These are phyloP conservation scores for Pseudomugil gertrudae DNA, from an alignment of 2,797 vertebrate species.

Conservation along the genomic window DNA sequence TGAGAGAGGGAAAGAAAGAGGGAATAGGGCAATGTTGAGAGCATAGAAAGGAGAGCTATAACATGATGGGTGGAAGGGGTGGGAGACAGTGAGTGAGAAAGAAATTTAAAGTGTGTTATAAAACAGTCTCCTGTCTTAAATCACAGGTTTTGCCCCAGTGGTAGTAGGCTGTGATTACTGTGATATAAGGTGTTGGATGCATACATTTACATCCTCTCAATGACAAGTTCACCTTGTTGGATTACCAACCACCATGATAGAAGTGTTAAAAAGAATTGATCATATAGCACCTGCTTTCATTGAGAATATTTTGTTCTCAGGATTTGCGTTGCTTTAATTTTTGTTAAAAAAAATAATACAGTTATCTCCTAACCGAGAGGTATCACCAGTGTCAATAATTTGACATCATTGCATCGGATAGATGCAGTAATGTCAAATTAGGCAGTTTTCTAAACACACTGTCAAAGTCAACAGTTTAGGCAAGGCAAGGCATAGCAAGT, in stretches of 20 bases:
- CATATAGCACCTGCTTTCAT: slow-evolving; percentile 43
- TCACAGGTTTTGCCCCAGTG: slow-evolving; percentile 58
- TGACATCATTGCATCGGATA: no score
- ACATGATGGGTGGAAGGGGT: slow-evolving; percentile 42
- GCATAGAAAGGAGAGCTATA: slow-evolving; percentile 35
- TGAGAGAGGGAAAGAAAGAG: slow-evolving; percentile 22
- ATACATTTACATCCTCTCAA: slow-evolving; percentile 74
- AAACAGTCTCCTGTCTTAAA: slow-evolving; percentile 69
- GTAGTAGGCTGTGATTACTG: slow-evolving; percentile 66
- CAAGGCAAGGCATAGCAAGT: no score
- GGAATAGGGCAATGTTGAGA: slow-evolving; percentile 55
- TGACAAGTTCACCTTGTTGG: slow-evolving; percentile 72
- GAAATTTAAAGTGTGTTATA: slow-evolving; percentile 72
- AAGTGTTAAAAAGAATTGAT: slow-evolving; percentile 27
- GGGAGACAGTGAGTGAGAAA: slow-evolving; percentile 47
- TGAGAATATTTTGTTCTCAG: slow-evolving; percentile 7
- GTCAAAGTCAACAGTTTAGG: no score
- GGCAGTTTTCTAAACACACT: not conserved
- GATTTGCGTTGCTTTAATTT: not conserved
- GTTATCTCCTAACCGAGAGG: not conserved
- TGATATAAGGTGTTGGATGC: slow-evolving; percentile 68
- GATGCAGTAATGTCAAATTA: not conserved
- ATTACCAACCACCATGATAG: slow-evolving; percentile 41
- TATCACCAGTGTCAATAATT: no score
- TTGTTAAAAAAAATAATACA: not conserved